Base-by-base conservation (phyloP, 2,888 invertebrate species). In the Boloria euphrosyne region DNA sequence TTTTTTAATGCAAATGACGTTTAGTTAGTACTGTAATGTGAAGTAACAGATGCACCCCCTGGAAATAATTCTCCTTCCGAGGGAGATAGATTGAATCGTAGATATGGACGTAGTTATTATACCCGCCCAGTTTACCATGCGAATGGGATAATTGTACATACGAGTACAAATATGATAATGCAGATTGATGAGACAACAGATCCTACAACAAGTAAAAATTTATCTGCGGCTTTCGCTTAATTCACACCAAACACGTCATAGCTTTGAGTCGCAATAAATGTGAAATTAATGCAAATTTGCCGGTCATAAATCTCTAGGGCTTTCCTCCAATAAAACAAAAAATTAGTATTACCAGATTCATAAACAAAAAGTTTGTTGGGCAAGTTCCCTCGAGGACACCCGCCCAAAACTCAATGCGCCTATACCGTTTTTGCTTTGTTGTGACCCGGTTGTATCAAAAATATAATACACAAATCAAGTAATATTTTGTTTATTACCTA, bases 251-350 rank as follows among this genome's bases (percentile, higher is more conserved):
- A 62, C 64, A 63, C 62, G 66, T 63, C 57, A 63, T 59, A 62
- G 60, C 77, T 81, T 74, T 78, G 82, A 82, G 84, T 44, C 83
- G 85, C 89, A 87, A 90, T 89, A 83, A 89, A 91, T 89, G 86
- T 78, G 85, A 87, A 86, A 90, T 90, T 89, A 89, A 91, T 91
- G 86, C 87, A 86, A 89, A 91, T 85, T 87, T 86, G 82, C 81
- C 81, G 80, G 81, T 84, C 78, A 87, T 90, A 90, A 91, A 90
- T 90, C 87, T 87, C 84, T 70, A 73, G 85, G 84, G 87, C 80
- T 86, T 89, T 82, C 71, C 79, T 84, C 84, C 84, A 87, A 88
- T 87, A 87, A 87, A 90, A 88, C 87, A 90, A 91, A 91, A 90
- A 90, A 90, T 85, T 83, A 77, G 85, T 85, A 87, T 88, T 85